phyloP scores from a whole-genome alignment of 2,113 vertebrate species.

The Thalassoma bifasciatum region DNA sequence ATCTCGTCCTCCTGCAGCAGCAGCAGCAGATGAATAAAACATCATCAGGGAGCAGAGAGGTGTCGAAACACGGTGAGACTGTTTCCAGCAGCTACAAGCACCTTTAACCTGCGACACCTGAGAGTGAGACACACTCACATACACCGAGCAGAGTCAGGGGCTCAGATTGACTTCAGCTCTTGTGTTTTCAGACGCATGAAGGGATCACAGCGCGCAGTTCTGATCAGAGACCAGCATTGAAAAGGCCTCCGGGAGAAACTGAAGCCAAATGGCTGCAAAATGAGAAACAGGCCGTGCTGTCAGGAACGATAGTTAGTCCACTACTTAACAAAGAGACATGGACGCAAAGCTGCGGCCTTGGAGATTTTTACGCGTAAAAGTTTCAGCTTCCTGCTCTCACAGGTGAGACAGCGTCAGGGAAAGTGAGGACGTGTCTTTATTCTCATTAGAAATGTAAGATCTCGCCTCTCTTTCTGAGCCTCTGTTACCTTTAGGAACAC shows the following conservation, averaged over 20 bases:
- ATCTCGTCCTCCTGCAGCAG: background rate
- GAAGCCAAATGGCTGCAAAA: constrained; percentile 37
- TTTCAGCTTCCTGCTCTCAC: background rate
- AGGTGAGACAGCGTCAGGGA: background rate
- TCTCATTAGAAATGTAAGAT: background rate
- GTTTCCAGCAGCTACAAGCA: background rate
- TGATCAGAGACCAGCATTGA: background rate
- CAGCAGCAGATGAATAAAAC: constrained; percentile 27
- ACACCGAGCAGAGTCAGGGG: too few relatives aligned
- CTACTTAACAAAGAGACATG: constrained; percentile 20
- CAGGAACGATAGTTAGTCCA: constrained; percentile 32
- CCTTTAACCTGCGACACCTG: constrained; percentile 23
- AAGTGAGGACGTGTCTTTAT: too few relatives aligned
- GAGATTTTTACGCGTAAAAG: background rate
- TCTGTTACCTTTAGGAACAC: constrained; percentile 26
- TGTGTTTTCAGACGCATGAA: background rate
- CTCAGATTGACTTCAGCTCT: background rate
- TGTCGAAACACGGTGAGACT: background rate
- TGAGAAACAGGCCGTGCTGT: constrained; percentile 50
- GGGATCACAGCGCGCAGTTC: constrained; percentile 4
- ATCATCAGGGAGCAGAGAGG: background rate
- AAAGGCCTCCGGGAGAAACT: constrained; percentile 32
- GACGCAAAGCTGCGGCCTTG: background rate
- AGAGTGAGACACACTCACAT: background rate
- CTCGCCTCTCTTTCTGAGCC: too few relatives aligned